Evolutionary conservation across 2,113 vertebrate genomes (phyloP).

Genomic region (Notothenia coriiceps): DNA sequence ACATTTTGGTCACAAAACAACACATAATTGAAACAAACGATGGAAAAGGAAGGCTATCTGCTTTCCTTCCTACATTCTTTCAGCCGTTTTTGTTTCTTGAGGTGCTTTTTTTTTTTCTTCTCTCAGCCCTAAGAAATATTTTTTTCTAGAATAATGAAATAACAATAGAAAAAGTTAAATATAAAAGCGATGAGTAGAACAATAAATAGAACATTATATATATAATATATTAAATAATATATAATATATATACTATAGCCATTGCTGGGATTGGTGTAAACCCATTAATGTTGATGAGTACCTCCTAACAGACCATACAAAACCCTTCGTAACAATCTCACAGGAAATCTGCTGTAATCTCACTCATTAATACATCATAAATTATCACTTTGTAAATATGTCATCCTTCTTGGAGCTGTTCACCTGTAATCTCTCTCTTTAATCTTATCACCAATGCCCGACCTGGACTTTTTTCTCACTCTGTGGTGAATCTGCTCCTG

Average conservation of each 20-base stretch:
- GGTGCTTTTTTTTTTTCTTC: constrained; percentile 73
- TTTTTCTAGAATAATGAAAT: constrained; percentile 73
- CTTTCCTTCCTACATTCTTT: constrained; percentile 94
- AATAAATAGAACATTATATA: constrained; percentile 77
- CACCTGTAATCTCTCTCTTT: constrained; percentile 23
- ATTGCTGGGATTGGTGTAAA: constrained; percentile 73
- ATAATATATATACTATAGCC: constrained; percentile 63
- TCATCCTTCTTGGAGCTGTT: constrained; percentile 37
- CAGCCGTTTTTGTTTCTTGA: constrained; percentile 87
- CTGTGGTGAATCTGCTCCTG: constrained; percentile 59
- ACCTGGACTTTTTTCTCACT: constrained; percentile 63
- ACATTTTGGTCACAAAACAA: constrained; percentile 71
- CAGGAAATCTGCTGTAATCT: constrained; percentile 45
- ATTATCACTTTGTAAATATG: constrained; percentile 64
- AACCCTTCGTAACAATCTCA: constrained; percentile 40
- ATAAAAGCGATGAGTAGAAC: constrained; percentile 77
- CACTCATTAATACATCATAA: constrained; percentile 40
- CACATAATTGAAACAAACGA: constrained; percentile 68
- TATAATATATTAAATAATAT: constrained; percentile 10
- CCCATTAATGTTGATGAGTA: constrained; percentile 61
- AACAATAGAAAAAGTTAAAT: constrained; percentile 84
- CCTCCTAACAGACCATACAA: constrained; percentile 41
- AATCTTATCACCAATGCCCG: constrained; percentile 60
- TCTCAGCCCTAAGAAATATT: constrained; percentile 76
- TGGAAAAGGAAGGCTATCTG: constrained; percentile 80